Base-by-base conservation (phyloP, 2,113 vertebrate genomes). In the Calypte anna region DNA sequence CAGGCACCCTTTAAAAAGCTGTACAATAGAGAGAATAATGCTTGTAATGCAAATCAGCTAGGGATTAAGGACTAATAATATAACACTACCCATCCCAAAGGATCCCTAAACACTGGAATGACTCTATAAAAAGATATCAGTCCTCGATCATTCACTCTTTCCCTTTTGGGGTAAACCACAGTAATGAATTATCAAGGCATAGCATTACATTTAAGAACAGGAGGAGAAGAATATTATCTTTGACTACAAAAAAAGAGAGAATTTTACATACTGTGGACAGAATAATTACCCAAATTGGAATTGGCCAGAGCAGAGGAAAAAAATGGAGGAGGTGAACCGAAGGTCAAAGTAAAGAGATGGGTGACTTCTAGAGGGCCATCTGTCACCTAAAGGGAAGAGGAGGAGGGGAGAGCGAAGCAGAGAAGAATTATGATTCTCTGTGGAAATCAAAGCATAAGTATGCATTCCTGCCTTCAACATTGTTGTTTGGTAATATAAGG, bases 401-500 rank as follows among this genome's bases (percentile, higher is more conserved):
- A 96, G 84, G 69, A 84, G 86, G 96, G 62, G 55, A 91, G 75
- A 84, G 54, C 94, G 74, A 84, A 90, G 59, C 80, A 74, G 68
- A 86, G 58, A 96, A 96, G 95, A 97, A 93, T 97, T 96, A 97
- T 96, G 95, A 95, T 96, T 96, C 97, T 96, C 97, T 86, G 78
- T 95, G 96, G 97, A 97, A 97, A 97, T 96, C 96, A 97, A 97
- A 97, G 96, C 86, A 95, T 88, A 96, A 96, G 84, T 92, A 95
- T 96, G 91, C 96, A 97, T 97, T 97, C 96, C 93, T 96, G 93
- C 62, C 94, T 96, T 97, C 94, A 97, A 73, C 93, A 92, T 94
- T 84, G 91, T 96, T 97, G 94, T 97, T 96, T 97, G 95, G 96
- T 97, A 97, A 96, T 94, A 97, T 93, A 95, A 94, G 96, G 97